phyloP scores from a whole-genome alignment of 2,797 vertebrate genomes.

The Liparis tanakae region DNA sequence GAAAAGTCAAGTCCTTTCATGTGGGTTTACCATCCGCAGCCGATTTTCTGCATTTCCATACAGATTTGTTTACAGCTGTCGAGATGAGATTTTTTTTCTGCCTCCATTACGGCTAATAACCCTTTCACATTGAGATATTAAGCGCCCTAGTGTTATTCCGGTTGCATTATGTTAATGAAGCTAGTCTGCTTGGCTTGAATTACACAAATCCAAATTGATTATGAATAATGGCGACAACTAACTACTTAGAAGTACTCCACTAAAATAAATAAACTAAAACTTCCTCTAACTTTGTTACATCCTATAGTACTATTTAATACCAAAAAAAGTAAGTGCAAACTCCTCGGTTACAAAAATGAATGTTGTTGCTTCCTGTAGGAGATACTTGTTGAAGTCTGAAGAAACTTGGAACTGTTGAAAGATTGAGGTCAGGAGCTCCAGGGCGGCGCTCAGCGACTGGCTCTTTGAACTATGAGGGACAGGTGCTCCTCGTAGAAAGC shows the following conservation, averaged over 20 bases:
- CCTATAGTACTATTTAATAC: neutral
- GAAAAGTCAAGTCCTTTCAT: slow-evolving; percentile 29
- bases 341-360: slow-evolving; percentile 36
- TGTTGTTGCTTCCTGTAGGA: slow-evolving; percentile 56
- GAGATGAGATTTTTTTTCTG: neutral
- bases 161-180: slow-evolving; percentile 12
- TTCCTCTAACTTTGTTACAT: neutral
- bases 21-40: slow-evolving; percentile 13
- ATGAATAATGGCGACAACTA: slow-evolving; percentile 4
- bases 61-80: slow-evolving; percentile 26
- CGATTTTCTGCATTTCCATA: slow-evolving; percentile 23
- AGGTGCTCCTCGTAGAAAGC: slow-evolving; percentile 60
- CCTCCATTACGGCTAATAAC: neutral
- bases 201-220: slow-evolving; percentile 10
- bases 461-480: slow-evolving; percentile 67
- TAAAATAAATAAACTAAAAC: neutral
- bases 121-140: slow-evolving; percentile 2
- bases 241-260: neutral
- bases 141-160: slow-evolving; percentile 1
- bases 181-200: slow-evolving; percentile 13
- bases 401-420: slow-evolving; percentile 76
- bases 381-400: slow-evolving; percentile 51
- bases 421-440: slow-evolving; percentile 78
- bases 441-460: slow-evolving; percentile 60
- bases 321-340: slow-evolving; percentile 31